Evolutionary conservation across 2,888 invertebrate genomes (phyloP).

Genomic region (Drosophila mimetica): DNA sequence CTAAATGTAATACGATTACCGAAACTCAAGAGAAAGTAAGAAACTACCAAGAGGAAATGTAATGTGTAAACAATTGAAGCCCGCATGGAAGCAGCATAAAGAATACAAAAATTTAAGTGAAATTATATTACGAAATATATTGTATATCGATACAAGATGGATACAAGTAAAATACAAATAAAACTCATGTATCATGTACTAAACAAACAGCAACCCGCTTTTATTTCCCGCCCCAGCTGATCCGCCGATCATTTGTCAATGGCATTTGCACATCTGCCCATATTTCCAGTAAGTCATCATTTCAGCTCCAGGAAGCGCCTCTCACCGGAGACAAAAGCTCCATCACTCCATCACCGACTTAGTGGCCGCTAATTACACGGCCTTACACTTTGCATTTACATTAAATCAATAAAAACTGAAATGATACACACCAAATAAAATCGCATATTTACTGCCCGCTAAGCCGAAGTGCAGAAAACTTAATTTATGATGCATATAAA

Average conservation of each 20-base stretch:
- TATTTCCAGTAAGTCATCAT: constrained; percentile 41
- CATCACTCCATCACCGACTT: constrained; percentile 38
- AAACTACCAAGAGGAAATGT: constrained; percentile 53
- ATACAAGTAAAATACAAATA: constrained; percentile 72
- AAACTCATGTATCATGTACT: constrained; percentile 74
- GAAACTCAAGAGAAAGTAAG: constrained; percentile 58
- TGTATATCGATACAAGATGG: constrained; percentile 76
- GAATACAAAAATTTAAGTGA: constrained; percentile 66
- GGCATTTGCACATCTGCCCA: constrained; percentile 8
- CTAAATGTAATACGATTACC: constrained; percentile 70
- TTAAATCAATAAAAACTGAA: constrained; percentile 57
- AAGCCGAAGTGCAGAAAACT: constrained; percentile 57
- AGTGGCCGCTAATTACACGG: constrained; percentile 57
- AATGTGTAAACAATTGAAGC: constrained; percentile 46
- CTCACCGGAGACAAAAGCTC: constrained; percentile 10
- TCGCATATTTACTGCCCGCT: constrained; percentile 64
- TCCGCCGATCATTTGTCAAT: constrained; percentile 21
- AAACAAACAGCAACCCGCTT: constrained; percentile 50
- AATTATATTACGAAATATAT: constrained; percentile 76
- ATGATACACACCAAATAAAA: constrained; percentile 71
- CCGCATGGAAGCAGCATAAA: constrained; percentile 35
- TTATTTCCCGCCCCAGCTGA: constrained; percentile 13
- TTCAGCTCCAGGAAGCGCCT: constrained; percentile 60
- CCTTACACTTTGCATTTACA: constrained; percentile 41
- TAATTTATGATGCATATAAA: constrained; percentile 69